phyloP scores from a whole-genome alignment of 1,140 invertebrate genomes.

The Leguminivora glycinivorella region DNA sequence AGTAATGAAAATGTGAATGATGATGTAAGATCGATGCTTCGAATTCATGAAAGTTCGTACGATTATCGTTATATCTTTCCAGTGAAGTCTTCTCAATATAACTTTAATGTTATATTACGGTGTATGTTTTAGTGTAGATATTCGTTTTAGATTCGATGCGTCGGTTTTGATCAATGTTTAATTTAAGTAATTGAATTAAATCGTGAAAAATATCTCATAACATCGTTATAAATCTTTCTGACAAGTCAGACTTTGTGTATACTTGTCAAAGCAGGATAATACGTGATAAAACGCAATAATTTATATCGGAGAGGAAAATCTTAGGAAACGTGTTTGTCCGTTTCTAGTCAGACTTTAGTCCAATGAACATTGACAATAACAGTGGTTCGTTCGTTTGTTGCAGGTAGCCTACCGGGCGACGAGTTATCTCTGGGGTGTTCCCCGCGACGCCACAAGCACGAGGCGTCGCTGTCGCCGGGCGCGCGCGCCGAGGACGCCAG shows the following conservation, averaged over 20 bases:
- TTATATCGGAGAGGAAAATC: too few species aligned
- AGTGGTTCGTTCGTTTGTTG: slow-evolving; percentile 51
- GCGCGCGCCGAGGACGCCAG: slow-evolving; percentile 87
- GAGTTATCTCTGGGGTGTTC: slow-evolving; percentile 84
- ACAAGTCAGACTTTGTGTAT: too few species aligned
- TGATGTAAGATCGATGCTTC: background rate
- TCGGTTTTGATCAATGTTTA: background rate
- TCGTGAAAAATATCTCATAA: background rate
- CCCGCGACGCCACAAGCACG: slow-evolving; percentile 81
- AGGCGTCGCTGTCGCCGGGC: slow-evolving; percentile 80
- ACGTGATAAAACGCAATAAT: too few species aligned
- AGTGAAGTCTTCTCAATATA: background rate
- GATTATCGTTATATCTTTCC: background rate
- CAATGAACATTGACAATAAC: background rate
- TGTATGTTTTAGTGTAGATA: background rate
- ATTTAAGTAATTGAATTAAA: background rate
- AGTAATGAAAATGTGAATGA: background rate
- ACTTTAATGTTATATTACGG: background rate
- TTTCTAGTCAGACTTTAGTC: background rate
- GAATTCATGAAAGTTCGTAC: background rate
- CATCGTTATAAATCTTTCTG: background rate
- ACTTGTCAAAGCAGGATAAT: too few species aligned
- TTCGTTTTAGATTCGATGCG: background rate
- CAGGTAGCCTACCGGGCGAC: slow-evolving; percentile 88
- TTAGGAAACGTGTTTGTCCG: too few species aligned